phyloP scores from a whole-genome alignment of 2,888 invertebrate genomes.

The Eupithecia inturbata region DNA sequence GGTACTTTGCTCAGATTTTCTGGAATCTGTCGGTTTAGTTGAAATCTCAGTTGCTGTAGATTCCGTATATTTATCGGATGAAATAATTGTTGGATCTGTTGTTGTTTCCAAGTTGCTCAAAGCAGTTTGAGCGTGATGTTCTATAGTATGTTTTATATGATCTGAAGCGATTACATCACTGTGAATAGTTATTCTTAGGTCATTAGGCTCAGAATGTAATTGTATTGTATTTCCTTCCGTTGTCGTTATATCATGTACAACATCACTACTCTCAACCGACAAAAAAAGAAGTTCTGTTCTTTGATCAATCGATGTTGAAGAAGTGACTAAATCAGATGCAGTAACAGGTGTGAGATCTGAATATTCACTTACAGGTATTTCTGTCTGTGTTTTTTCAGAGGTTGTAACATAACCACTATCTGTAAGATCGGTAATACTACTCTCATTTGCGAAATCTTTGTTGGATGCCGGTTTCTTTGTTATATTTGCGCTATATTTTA shows the following conservation, averaged over 20 bases:
- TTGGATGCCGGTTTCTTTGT: conserved; percentile 6
- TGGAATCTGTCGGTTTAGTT: not conserved
- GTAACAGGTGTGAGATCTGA: not conserved
- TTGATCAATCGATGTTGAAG: conserved; percentile 4
- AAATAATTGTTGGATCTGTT: conserved; percentile 1
- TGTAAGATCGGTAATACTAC: not conserved
- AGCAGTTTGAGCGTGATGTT: not conserved
- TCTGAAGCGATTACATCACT: not conserved
- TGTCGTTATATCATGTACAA: not conserved
- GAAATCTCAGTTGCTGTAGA: not conserved
- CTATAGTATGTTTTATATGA: not conserved
- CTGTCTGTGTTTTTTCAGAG: not conserved
- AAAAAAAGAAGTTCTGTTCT: not conserved
- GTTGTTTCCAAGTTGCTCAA: not conserved
- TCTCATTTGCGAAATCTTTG: not conserved
- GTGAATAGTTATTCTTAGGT: not conserved
- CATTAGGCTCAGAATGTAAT: not conserved
- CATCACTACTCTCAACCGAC: not conserved
- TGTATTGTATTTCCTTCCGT: not conserved
- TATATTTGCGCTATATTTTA: conserved; percentile 27
- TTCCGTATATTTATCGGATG: not conserved
- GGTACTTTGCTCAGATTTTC: not conserved
- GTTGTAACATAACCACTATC: not conserved
- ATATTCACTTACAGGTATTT: not conserved
- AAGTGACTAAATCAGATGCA: conserved; percentile 10